Base-by-base conservation (phyloP, 2,113 vertebrate species). In the Aegithalos caudatus region DNA sequence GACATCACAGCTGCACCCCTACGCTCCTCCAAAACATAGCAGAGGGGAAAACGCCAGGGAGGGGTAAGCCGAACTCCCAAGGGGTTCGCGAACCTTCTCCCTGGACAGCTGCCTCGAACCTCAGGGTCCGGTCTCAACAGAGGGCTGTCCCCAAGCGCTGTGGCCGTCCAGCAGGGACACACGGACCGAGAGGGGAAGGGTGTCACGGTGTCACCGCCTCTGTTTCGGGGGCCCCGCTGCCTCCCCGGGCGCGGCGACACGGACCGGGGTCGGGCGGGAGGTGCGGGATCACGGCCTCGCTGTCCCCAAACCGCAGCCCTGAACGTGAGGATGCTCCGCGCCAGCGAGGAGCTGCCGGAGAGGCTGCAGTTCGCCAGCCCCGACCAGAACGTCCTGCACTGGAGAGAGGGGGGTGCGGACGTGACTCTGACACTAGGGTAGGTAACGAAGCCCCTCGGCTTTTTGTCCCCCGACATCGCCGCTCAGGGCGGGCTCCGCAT, bases 341-440 rank as follows among this genome's bases (percentile, higher is more conserved):
- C 58, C 28, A 18, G 53, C 8, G 84, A 90, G 73, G 93, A 96
- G 70, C 80, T 86, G 40, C 79, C 42, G 45, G 56, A 22, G 9
- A 33, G 88, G 5, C 58, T 76, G 72, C 96, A n/a, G 24, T 18
- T 93, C 20, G 28, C 19, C 40, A 29, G 65, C 42, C 62, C 45
- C 25, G 14, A 5, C 29, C 50, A 51, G 50, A 64, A 24, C 6
- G 20, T 67, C 6, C 79, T 81, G 81, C 76, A 58, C 92, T 95
- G 83, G 69, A 90, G 90, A 2, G 56, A 87, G 42, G 56, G 86
- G 45, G 78, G 58, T 25, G 77, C 73, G 3, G 80, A 69, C 22
- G 31, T 96, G 35, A 71, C 65, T 1, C 67, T 90, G 84, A 93
- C 86, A 17, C 82, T 97, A 65, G 48, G 94, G 96, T 47, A 94